Base-by-base conservation (phyloP, 2,888 invertebrate species). In the Alloplasta piceator region DNA sequence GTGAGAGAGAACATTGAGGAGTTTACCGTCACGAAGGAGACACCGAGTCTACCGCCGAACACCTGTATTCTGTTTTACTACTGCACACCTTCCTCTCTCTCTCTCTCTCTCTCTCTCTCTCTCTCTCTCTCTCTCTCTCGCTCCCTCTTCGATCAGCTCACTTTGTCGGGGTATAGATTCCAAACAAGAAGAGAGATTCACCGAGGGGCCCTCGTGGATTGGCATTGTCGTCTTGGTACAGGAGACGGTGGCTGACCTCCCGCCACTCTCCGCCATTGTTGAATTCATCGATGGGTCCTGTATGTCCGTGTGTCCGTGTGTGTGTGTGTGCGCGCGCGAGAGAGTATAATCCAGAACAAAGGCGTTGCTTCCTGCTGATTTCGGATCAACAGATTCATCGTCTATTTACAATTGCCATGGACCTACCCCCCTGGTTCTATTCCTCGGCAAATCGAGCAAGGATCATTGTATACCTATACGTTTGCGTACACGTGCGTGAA, bases 321-420 rank as follows among this genome's bases (percentile, higher is more conserved):
- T 26, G 3, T 26, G 26, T 26, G 26, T 26, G 26, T 26, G 26
- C 3, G 26, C 3, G 26, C 1, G 26, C 1, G 26, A 26, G 26
- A 26, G 26, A 26, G 55, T 73, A 78, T 78, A 78, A 78, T 78
- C 78, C 73, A 67, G 73, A 78, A 78, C 78, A 78, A 78, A 73
- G 78, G 67, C 67, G 73, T 78, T 73, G 78, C 78, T 78, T 78
- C 73, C 78, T 78, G 73, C 78, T 78, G 78, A 74, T 78, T 78
- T 78, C 78, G 78, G 80, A 80, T 80, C 80, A 80, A 75, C 75
- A 80, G 80, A 80, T 80, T 71, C 75, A 80, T 75, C 75, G 75
- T 80, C 55, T 80, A 71, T 75, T 75, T 75, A 80, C 71, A 71
- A 75, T 75, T 71, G 80, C 71, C 58, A 71, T 64, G 56, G 70